phyloP scores from a whole-genome alignment of 2,888 invertebrate species.

The Rambutsinella grinnellia region DNA sequence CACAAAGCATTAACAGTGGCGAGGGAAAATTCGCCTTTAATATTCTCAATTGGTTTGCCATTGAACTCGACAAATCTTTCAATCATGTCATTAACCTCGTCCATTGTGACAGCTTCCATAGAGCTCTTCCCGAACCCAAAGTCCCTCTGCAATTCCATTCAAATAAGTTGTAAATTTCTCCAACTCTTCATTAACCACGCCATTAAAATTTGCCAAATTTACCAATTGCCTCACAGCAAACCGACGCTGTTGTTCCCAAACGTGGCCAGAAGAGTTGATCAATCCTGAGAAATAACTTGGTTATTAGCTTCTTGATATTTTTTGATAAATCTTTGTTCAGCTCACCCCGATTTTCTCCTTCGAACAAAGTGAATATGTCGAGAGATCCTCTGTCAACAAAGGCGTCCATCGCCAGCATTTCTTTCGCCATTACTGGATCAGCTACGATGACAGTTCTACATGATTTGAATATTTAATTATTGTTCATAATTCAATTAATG shows the following conservation, averaged over 20 bases:
- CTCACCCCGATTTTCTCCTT: constrained; percentile 7
- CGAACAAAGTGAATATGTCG: constrained; percentile 1
- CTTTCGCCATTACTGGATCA: constrained; percentile 10
- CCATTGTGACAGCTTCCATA: constrained; percentile 28
- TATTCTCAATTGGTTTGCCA: not conserved
- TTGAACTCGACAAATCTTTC: not conserved
- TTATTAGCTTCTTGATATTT: not conserved
- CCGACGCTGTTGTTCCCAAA: constrained; percentile 23
- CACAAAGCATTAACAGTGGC: constrained; percentile 51
- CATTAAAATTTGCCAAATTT: constrained; percentile 26
- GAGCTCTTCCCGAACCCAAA: constrained; percentile 29
- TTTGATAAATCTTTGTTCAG: not conserved
- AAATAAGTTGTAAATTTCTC: no score
- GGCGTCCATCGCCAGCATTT: constrained; percentile 16
- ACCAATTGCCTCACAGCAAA: constrained; percentile 24
- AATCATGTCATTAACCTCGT: constrained; percentile 6
- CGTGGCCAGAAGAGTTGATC: constrained; percentile 10
- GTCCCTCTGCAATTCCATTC: no score
- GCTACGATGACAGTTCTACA: not conserved
- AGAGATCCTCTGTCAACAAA: constrained; percentile 9
- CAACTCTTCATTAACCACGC: constrained; percentile 15
- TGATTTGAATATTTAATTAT: not conserved
- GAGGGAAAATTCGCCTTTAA: not conserved
- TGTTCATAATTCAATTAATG: not conserved
- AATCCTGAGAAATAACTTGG: constrained; percentile 11